Base-by-base conservation (phyloP, 2,113 vertebrate species). In the Seriola rivoliana region DNA sequence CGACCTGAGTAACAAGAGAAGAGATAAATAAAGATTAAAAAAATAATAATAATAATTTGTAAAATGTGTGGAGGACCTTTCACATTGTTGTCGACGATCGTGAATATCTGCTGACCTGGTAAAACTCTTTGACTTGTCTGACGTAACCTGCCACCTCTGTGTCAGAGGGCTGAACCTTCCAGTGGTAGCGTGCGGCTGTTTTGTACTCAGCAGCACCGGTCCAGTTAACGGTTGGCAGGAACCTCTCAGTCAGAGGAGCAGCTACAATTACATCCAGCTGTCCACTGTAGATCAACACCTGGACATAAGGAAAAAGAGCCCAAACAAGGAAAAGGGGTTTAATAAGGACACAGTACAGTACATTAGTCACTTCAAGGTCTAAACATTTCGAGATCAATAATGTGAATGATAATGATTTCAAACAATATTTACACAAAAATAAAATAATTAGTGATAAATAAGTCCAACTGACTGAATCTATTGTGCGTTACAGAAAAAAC, bases 251-350 rank as follows among this genome's bases (percentile, higher is more conserved):
- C 78, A 97, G 85, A 8, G 96, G 87, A 0, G 96, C 96, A 17
- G 96, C 96, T 40, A 97, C 96, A 0, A 97, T 96, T 3, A 97
- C 91, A 62, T 97, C 97, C 86, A 97, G 94, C 80, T 97, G 96
- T n/a, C 97, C 97, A 0, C 87, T 98, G 92, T 98, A 97, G 50
- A 97, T 89, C 50, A 98, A 88, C 71, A 98, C 96, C 86, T 88
- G 66, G 0, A 72, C 6, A 60, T 52, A 12, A 36, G 11, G 16
- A 5, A 9, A 29, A 58, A 13, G 52, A 3, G 52, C 8, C 44
- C 34, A 36, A 36, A 36, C 34, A 36, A 36, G 6, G 4, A 36
- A 36, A 36, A 36, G 4, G 6, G 34, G 34, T 36, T 44, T 13
- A 44, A 44, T 3, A 44, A 13, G 42, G 42, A 44, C 42, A 13